These are phyloP conservation scores for Philopotamus ludificatus DNA, from an alignment of 1,140 invertebrate genomes.

Conservation along the genomic window DNA sequence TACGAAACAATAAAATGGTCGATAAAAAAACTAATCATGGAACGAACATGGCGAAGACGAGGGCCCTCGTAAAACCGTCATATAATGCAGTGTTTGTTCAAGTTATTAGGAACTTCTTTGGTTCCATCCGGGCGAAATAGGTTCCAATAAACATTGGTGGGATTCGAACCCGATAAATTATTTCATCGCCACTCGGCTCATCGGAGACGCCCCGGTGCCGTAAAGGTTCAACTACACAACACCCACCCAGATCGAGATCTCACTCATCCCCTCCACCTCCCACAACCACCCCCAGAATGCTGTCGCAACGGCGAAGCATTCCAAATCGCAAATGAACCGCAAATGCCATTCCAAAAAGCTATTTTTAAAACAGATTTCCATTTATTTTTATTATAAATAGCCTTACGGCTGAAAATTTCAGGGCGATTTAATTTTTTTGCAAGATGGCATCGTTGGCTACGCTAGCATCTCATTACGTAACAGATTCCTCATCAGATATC, in stretches of 20 bases:
- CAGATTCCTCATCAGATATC: too few species aligned
- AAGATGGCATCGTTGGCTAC: too few species aligned
- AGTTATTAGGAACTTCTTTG: background rate
- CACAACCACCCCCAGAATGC: background rate
- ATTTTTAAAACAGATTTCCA: too few species aligned
- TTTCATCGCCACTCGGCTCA: background rate
- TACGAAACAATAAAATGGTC: too few species aligned
- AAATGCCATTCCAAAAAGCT: background rate
- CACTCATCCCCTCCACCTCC: background rate
- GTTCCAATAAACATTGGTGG: background rate
- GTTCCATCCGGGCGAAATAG: background rate
- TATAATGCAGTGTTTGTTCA: background rate
- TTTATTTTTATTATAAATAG: too few species aligned
- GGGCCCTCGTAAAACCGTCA: background rate
- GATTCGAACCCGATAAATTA: background rate
- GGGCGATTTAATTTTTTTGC: too few species aligned
- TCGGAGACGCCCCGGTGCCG: background rate
- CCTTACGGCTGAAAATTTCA: too few species aligned
- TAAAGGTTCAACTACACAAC: too few species aligned
- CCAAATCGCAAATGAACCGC: background rate
- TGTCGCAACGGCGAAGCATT: background rate
- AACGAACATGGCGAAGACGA: background rate
- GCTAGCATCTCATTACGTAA: too few species aligned
- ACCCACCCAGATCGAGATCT: background rate
- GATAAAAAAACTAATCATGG: background rate